Conservation (phyloP, 2,113 vertebrate species). For the Chlamydotis undulata region DNA sequence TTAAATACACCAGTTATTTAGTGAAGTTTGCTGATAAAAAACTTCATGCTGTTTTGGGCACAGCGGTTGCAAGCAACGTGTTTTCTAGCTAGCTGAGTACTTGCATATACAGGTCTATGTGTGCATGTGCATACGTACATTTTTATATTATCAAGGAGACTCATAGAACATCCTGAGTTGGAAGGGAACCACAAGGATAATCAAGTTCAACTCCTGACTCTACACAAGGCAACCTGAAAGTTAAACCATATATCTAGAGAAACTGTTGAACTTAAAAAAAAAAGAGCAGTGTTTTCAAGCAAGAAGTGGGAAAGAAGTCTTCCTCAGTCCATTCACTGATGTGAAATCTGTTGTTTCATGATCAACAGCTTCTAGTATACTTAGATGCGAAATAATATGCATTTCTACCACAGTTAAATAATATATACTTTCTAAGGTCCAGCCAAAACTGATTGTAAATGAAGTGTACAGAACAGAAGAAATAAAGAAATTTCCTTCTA, state of each 20-base stretch:
- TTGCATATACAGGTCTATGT: rapidly evolving
- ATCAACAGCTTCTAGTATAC: not conserved
- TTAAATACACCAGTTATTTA: not conserved
- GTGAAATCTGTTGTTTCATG: not conserved
- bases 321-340: not conserved
- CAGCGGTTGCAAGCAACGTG: not conserved
- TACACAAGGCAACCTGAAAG: not conserved
- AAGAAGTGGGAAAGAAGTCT: not conserved
- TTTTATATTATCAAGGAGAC: not conserved
- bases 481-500: not conserved
- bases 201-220: not conserved
- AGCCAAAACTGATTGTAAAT: not conserved
- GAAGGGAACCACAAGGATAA: not conserved
- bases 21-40: not conserved
- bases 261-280: not conserved
- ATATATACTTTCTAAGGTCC: not conserved
- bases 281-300: not conserved
- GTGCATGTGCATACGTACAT: too few relatives aligned
- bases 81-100: not conserved
- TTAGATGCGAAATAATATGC: not conserved
- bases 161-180: not conserved
- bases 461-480: not conserved
- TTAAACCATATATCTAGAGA: not conserved
- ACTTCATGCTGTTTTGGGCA: not conserved
- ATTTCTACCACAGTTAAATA: not conserved